Base-by-base conservation (phyloP, 2,888 invertebrate genomes). In the Entomobrya multifasciata region DNA sequence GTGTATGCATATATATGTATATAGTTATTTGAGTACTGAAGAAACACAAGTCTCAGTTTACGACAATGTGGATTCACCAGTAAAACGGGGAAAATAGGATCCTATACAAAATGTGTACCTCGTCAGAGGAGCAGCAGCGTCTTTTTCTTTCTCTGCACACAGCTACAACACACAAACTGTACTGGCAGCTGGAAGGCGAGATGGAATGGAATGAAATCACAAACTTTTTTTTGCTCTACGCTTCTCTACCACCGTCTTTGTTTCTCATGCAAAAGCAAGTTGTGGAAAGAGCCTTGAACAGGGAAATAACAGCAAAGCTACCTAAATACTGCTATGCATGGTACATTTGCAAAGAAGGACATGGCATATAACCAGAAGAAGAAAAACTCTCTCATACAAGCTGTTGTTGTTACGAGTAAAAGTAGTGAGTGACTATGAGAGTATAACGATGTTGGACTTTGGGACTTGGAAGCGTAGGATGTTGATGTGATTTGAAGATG, bases 201-300 rank as follows among this genome's bases (percentile, higher is more conserved):
- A 52, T 82, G 83, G 83, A 84, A 77, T 77, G 74, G 74, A 52
- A 82, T 82, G 82, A 77, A 62, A 84, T 81, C 77, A 77, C 60
- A 78, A 67, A 78, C 74, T 49, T 74, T 52, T n/a, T n/a, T n/a
- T n/a, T n/a, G n/a, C n/a, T n/a, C n/a, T n/a, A n/a, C n/a, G 70
- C 22, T 72, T 2, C 52, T 74, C 72, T 74, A 30, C n/a, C 74
- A 52, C 20, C 11, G n/a, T 20, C 30, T 57, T 78, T 49, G n/a
- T 25, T 77, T 30, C 44, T 41, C 41, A 22, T 57, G 57, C 74
- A 55, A 27, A 27, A 44, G 44, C 44, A 22, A 0, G 30, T 15
- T 36, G 15, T 36, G 6, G 49, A 49, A 36, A 20, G 3, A 55
- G 36, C 55, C 20, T 44, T 17, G 44, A 15, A 72, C 1, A 41